Conservation (phyloP, 2,113 vertebrate species). For the Lathamus discolor region DNA sequence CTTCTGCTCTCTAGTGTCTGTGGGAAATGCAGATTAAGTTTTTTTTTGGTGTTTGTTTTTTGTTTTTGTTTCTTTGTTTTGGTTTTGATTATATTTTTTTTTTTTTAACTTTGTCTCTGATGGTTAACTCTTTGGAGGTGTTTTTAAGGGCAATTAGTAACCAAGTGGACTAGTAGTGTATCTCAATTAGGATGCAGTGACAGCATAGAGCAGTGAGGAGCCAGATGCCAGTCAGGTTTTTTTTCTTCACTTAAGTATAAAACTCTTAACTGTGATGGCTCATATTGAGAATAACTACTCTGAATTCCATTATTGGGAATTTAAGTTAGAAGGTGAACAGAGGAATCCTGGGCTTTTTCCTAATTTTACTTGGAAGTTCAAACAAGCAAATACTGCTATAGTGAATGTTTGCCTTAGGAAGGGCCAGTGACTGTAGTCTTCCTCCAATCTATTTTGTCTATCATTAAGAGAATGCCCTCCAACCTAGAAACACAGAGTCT, state of each 20-base stretch:
- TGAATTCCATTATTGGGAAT: background rate
- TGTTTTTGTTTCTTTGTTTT: no score
- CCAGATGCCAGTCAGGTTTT: background rate
- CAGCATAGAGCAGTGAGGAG: background rate
- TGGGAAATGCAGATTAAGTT: background rate
- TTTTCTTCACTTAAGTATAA: background rate
- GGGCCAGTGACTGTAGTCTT: background rate
- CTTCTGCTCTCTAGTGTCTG: background rate
- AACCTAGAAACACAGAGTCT: background rate
- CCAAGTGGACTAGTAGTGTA: background rate
- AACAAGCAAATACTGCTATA: background rate
- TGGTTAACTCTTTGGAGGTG: background rate
- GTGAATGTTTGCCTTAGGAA: background rate
- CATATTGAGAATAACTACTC: background rate
- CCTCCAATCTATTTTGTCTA: background rate
- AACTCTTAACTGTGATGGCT: background rate
- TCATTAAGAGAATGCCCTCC: background rate
- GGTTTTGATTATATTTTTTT: no score
- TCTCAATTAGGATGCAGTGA: background rate
- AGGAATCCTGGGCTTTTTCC: background rate
- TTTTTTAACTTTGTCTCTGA: background rate
- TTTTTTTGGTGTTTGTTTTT: no score
- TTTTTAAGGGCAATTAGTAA: background rate
- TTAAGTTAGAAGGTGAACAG: background rate
- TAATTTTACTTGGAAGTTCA: background rate